Conservation (phyloP, 2,113 vertebrate genomes). For the Charadrius vociferus region DNA sequence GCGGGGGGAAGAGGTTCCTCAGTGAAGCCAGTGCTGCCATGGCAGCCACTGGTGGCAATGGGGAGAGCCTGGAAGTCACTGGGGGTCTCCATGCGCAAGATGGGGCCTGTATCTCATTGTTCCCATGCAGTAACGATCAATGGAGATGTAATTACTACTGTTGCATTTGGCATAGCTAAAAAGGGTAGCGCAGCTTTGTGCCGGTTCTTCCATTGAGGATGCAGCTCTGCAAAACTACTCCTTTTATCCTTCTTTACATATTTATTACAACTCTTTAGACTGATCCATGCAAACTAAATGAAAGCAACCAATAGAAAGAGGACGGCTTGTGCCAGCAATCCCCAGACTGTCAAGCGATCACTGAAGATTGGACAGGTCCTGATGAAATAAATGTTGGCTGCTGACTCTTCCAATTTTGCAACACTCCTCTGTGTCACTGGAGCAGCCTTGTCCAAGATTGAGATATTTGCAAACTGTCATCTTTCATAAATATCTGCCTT, state of each 20-base stretch:
- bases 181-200: neutral
- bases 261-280: conserved; percentile 77
- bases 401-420: conserved; percentile 94
- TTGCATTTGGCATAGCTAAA: conserved; percentile 49
- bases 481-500: conserved; percentile 94
- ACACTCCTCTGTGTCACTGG: conserved; percentile 86
- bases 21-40: neutral
- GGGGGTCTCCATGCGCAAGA: neutral
- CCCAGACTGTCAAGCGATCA: conserved; percentile 82
- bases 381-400: conserved; percentile 95
- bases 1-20: neutral
- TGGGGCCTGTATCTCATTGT: neutral
- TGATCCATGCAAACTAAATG: conserved; percentile 75
- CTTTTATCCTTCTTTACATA: conserved; percentile 73
- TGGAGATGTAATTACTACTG: conserved; percentile 60
- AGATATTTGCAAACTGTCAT: conserved; percentile 99
- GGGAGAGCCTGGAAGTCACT: neutral
- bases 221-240: conserved; percentile 42
- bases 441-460: conserved; percentile 90
- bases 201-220: neutral
- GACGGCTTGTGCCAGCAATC: conserved; percentile 72
- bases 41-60: neutral
- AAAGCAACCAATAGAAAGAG: conserved; percentile 66
- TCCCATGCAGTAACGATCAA: conserved; percentile 14
- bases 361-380: conserved; percentile 84